Evolutionary conservation across 2,113 vertebrate species (phyloP), one percentile per base, ranked within the genome.

Genomic region (Myotis lucifugus): DNA sequence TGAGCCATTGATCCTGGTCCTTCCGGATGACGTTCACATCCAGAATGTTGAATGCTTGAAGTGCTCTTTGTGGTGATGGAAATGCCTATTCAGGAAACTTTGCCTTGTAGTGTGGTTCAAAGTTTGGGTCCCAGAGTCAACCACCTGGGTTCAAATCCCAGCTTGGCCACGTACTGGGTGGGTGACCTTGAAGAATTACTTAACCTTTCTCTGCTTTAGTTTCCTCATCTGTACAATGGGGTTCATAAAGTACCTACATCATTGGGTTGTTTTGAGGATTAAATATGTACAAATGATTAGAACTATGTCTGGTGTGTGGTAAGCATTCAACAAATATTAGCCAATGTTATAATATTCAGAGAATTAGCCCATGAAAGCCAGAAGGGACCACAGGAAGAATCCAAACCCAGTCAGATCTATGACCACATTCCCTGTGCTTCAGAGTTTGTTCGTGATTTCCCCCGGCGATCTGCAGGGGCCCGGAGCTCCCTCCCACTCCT

Each of bases 31-130:
- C 48, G 12, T 18, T 48, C 88, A 56, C 3, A 8, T 9, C 10
- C 34, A 29, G 32, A 46, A 70, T 3, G 11, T 3, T 8, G 0
- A 21, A 10, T 5, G 9, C 18, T 2, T n/a, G 17, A 5, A 10
- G 32, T 59, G 29, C 13, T 69, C 67, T 79, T 76, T 25, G 25
- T 17, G 50, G 21, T 7, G 19, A 18, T 2, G 19, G 50, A 12
- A 11, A 42, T 8, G 3, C 14, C n/a, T 37, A 12, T 32, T 8
- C 5, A 4, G 72, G 19, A 8, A n/a, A 70, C 59, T 66, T 14
- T 3, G 59, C 74, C 14, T n/a, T n/a, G 34, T 1, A 11, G 8
- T 1, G 17, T 4, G 14, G 40, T 29, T 64, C 18, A 23, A 64
- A 46, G 34, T 54, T 8, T 64, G 67, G 8, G 15, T 32, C 46